A percentile compares a stretch with the other conserved stretches of the same genome.
Conservation (phyloP, 2,888 invertebrate genomes). For the Tricholauxania praeusta region DNA sequence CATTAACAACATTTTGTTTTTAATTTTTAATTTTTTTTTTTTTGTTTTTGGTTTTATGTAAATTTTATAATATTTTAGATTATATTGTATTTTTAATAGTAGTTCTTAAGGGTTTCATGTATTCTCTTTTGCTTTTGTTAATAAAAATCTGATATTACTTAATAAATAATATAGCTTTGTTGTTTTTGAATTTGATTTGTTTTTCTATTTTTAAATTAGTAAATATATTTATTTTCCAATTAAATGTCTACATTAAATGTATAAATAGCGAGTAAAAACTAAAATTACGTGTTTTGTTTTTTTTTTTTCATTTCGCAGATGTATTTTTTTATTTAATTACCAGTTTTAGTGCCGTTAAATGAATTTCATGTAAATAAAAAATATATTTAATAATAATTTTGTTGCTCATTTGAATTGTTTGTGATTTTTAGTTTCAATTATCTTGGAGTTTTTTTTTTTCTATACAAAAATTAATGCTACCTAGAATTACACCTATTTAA, state of each 20-base stretch:
- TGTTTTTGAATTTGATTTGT: constrained; percentile 43
- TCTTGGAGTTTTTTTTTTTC: constrained; percentile 30
- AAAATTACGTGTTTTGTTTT: constrained; percentile 44
- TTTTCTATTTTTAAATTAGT: constrained; percentile 39
- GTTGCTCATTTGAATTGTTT: constrained; percentile 3
- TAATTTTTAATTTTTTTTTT: constrained; percentile 36
- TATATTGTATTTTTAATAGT: constrained; percentile 3
- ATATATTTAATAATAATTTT: constrained; percentile 29
- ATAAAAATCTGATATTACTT: constrained; percentile 39
- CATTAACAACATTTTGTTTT: constrained; percentile 67
- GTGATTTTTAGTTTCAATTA: constrained; percentile 1
- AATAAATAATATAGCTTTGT: constrained; percentile 48
- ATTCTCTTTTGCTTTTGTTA: constrained; percentile 40
- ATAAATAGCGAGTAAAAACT: constrained; percentile 48
- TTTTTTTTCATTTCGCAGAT: constrained; percentile 19
- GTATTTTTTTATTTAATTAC: constrained; percentile 40
- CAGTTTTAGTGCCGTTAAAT: constrained; percentile 45
- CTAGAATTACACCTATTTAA: constrained; percentile 29
- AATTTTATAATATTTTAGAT: constrained; percentile 9
- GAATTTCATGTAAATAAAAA: constrained; percentile 34
- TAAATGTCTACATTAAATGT: constrained; percentile 29
- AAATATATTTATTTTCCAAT: constrained; percentile 26
- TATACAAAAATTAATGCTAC: constrained; percentile 34
- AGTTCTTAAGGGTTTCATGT: constrained; percentile 35
- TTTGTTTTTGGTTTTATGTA: constrained; percentile 27